Evolutionary conservation across 2,888 invertebrate species (phyloP).

Genomic region (Diplazon laetatorius): DNA sequence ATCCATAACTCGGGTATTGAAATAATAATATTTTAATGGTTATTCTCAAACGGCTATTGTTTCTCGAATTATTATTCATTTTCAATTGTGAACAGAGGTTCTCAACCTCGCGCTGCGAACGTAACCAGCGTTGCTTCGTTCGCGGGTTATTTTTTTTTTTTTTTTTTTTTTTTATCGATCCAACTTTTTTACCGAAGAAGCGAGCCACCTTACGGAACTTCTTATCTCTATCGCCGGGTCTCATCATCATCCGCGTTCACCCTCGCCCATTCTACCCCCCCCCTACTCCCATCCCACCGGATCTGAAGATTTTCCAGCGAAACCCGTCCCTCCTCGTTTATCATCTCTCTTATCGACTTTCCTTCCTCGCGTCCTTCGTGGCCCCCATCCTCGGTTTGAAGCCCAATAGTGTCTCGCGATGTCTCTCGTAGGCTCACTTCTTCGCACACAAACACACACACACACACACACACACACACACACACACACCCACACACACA

Average conservation of each 20-base stretch:
- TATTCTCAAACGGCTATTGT: background rate
- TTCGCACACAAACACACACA: background rate
- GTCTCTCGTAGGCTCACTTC: background rate
- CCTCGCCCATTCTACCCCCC: background rate
- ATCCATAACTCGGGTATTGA: too few relatives aligned
- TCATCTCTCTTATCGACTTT: slow-evolving; percentile 62
- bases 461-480: too few relatives aligned
- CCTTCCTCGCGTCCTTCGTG: slow-evolving; percentile 27
- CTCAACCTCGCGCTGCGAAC: slow-evolving; percentile 32
- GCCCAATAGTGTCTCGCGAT: background rate
- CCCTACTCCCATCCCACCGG: slow-evolving; percentile 18
- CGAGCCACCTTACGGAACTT: slow-evolving; percentile 58
- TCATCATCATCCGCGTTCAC: slow-evolving; percentile 24
- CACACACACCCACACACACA: too few relatives aligned
- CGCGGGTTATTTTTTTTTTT: too few relatives aligned
- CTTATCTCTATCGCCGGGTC: slow-evolving; percentile 56
- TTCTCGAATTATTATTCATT: slow-evolving; percentile 29
- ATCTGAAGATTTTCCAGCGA: slow-evolving; percentile 62
- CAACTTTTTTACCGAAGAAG: slow-evolving; percentile 56
- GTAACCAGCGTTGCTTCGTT: slow-evolving; percentile 48
- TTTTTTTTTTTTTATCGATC: slow-evolving; percentile 63
- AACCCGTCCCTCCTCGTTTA: slow-evolving; percentile 67
- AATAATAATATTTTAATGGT: too few relatives aligned
- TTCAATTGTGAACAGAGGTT: background rate
- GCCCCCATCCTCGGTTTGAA: slow-evolving; percentile 19